Evolutionary conservation across 1,140 invertebrate genomes (phyloP).

Genomic region (Tetranychus urticae): DNA sequence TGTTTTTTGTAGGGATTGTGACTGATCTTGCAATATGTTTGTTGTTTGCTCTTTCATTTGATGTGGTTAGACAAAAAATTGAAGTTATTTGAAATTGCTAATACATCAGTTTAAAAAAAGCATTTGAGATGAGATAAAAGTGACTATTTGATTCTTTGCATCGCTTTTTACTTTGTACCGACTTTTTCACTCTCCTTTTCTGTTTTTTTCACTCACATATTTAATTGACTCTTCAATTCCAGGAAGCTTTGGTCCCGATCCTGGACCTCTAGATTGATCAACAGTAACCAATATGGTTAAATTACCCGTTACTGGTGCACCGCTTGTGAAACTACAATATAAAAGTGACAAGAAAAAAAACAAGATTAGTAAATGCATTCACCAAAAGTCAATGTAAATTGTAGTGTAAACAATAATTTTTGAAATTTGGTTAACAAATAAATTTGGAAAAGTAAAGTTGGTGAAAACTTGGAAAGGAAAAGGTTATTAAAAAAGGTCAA

Average conservation of each 20-base stretch:
- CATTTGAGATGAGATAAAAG: not conserved
- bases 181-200: not conserved
- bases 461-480: not conserved
- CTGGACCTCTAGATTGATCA: not conserved
- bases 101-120: too few species aligned
- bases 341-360: constrained; percentile 1
- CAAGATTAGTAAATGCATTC: not conserved
- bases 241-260: not conserved
- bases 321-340: constrained; percentile 22
- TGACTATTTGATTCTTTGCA: not conserved
- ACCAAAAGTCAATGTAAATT: not conserved
- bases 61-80: too few species aligned
- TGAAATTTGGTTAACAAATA: not conserved
- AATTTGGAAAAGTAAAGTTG: not conserved
- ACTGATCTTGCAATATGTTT: too few species aligned
- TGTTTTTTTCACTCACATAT: not conserved
- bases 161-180: not conserved
- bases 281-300: constrained; percentile 37
- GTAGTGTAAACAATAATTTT: too few species aligned
- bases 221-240: not conserved
- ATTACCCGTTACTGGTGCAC: constrained; percentile 36
- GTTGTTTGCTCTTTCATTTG: too few species aligned
- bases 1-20: too few species aligned
- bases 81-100: too few species aligned
- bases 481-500: not conserved